Evolutionary conservation across 2,888 invertebrate genomes (phyloP), one percentile per base, ranked within the genome.

Genomic region (Epiblema foenella): DNA sequence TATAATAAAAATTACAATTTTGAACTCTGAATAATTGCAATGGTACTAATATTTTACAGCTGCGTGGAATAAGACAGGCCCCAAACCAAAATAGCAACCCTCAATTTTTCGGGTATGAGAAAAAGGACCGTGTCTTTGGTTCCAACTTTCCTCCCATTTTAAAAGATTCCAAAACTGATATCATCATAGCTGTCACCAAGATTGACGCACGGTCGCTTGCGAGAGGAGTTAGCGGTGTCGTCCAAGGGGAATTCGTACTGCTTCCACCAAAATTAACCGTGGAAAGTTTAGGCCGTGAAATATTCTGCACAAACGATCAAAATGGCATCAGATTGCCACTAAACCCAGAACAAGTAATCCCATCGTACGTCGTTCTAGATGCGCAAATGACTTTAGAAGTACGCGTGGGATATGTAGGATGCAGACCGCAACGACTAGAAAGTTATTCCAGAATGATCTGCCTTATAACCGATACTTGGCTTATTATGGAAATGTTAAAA

Each of bases 381-480:
- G 83, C 92, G 1, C 89, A 93, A 76, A 93, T 93, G 91, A 81
- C 82, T 39, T 75, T 93, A 51, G 86, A 89, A 77, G 83, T 86
- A n/a, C 87, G 88, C 11, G 77, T 92, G 9, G 93, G 92, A 4
- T 70, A 88, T 8, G 86, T 91, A 20, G 93, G 93, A 29, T 92
- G 93, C 75, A 85, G 80, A 73, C 80, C 84, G 49, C 79, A 75
- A 10, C 79, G 77, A 46, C 52, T 80, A 5, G 37, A 63, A 11
- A 68, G 69, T 71, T 91, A 80, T 76, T 88, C 89, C 4, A 87
- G 93, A 79, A 75, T 93, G 60, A 91, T 81, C 64, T 85, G 85
- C 65, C 72, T 85, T 12, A 76, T 87, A 33, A 74, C 75, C 9
- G 80, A 87, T 64, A 69, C 81, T 11, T 73, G 82, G 0, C 76